phyloP scores from a whole-genome alignment of 2,113 vertebrate species.

The Spea bombifrons region DNA sequence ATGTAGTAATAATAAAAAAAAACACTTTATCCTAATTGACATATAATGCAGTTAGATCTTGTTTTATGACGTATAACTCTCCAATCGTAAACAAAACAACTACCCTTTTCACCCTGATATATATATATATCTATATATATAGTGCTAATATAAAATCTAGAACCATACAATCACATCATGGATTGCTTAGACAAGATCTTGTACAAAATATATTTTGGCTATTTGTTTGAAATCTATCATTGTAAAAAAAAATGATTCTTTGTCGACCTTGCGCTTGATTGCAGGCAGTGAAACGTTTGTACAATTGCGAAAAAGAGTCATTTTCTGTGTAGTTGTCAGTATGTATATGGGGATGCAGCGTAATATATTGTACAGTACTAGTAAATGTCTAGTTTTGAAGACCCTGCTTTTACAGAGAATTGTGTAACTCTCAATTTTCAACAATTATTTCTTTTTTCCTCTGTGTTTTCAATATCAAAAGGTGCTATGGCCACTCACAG shows the following conservation, averaged over 20 bases:
- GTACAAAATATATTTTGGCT: constrained; percentile 68
- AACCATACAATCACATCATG: constrained; percentile 59
- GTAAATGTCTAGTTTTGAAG: constrained; percentile 54
- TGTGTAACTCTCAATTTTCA: constrained; percentile 39
- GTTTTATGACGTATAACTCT: constrained; percentile 18
- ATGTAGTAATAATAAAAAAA: constrained; percentile 48
- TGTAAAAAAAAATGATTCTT: constrained; percentile 55
- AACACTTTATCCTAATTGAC: constrained; percentile 18
- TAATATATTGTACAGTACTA: constrained; percentile 34
- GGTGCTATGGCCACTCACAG: constrained; percentile 73
- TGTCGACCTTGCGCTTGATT: constrained; percentile 29
- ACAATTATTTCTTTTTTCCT: constrained; percentile 52
- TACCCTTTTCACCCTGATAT: constrained; percentile 63
- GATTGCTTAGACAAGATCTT: constrained; percentile 64
- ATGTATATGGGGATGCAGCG: constrained; percentile 27
- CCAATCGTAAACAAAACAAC: constrained; percentile 27
- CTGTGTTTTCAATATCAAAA: constrained; percentile 67
- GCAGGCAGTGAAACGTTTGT: constrained; percentile 41
- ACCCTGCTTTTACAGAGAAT: constrained; percentile 43
- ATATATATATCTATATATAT: constrained; percentile 48
- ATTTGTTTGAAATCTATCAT: constrained; percentile 62
- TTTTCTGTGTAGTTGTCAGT: constrained; percentile 29
- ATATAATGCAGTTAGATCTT: constrained; percentile 20
- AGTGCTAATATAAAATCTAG: constrained; percentile 63
- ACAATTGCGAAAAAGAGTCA: constrained; percentile 21